A percentile compares a stretch with the other conserved stretches of the same genome.
phyloP scores from a whole-genome alignment of 2,113 vertebrate species.

The Emydura subglobosa region DNA sequence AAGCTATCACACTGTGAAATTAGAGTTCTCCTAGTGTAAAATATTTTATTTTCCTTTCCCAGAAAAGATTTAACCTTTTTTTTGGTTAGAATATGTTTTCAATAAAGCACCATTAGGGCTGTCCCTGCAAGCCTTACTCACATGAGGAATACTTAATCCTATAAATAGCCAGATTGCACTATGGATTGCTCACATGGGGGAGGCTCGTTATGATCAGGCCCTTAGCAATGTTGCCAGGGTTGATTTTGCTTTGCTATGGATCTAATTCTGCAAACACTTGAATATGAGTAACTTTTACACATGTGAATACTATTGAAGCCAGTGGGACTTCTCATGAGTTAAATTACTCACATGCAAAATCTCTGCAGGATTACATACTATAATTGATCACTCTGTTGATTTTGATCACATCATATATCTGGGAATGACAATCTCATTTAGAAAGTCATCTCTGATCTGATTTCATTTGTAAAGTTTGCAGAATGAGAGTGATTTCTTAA shows the following conservation, averaged over 20 bases:
- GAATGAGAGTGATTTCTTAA: background rate
- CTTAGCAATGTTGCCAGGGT: background rate
- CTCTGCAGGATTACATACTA: background rate
- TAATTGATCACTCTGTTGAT: background rate
- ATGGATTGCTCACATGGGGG: accelerated
- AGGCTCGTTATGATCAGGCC: background rate
- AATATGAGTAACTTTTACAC: background rate
- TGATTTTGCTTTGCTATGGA: background rate
- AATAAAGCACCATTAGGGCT: background rate
- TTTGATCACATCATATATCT: background rate
- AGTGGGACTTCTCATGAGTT: background rate
- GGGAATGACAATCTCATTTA: background rate
- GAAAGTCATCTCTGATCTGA: background rate
- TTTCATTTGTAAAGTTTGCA: background rate
- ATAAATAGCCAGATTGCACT: background rate
- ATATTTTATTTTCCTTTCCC: conserved; percentile 44
- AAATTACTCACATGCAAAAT: accelerated
- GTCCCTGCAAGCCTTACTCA: background rate
- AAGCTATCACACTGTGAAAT: conserved; percentile 35
- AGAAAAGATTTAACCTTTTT: background rate
- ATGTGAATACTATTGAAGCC: background rate
- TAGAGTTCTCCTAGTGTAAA: conserved; percentile 33
- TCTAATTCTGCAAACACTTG: background rate
- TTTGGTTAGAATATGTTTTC: background rate
- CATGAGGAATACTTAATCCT: background rate